These are phyloP conservation scores for Eumaeus atala DNA, from an alignment of 1,140 invertebrate genomes.

Conservation along the genomic window DNA sequence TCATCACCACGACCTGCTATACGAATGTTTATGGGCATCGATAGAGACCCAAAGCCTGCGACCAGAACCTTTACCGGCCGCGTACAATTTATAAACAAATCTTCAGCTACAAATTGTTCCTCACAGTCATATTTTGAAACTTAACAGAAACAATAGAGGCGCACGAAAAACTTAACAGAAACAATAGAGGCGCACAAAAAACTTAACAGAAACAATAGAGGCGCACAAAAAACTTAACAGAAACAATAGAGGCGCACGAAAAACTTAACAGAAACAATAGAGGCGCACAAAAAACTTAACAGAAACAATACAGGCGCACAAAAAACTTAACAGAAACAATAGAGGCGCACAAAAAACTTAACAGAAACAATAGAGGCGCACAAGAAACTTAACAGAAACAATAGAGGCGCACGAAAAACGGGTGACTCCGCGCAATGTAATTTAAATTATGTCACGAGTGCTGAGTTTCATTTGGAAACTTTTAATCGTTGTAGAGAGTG, in stretches of 20 bases:
- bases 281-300: slow-evolving; percentile 9
- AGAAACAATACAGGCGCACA: slow-evolving; percentile 11
- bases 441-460: slow-evolving; percentile 26
- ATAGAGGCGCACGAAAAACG: slow-evolving; percentile 10
- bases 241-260: slow-evolving; percentile 12
- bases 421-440: slow-evolving; percentile 20
- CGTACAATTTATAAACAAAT: too few relatives aligned
- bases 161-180: slow-evolving; percentile 12
- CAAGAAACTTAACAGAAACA: slow-evolving; percentile 6
- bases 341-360: slow-evolving; percentile 11
- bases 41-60: too few relatives aligned
- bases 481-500: slow-evolving; percentile 22
- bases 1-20: too few relatives aligned
- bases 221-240: slow-evolving; percentile 9
- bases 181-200: slow-evolving; percentile 12
- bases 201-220: slow-evolving; percentile 14
- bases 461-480: slow-evolving; percentile 24
- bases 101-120: too few relatives aligned
- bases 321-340: slow-evolving; percentile 12
- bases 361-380: slow-evolving; percentile 13
- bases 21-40: too few relatives aligned
- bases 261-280: slow-evolving; percentile 14
- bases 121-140: too few relatives aligned
- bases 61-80: too few relatives aligned
- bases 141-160: slow-evolving; percentile 6